phyloP scores from a whole-genome alignment of 2,888 invertebrate genomes.

The Adela reaumurella region DNA sequence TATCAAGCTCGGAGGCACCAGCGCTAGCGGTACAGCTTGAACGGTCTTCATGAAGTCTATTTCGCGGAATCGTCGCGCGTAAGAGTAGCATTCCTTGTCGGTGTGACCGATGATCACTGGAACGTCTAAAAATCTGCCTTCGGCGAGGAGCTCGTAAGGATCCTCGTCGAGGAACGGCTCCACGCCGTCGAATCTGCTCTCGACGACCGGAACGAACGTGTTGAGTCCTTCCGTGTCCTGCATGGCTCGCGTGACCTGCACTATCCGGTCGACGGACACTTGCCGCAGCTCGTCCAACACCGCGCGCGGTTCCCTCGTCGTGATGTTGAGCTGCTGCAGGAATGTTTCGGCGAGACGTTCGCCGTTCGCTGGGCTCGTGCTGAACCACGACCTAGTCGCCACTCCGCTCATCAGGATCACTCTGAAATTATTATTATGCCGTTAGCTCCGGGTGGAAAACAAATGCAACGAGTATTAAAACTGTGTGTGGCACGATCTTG shows the following conservation, averaged over 20 bases:
- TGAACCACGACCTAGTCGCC: conserved; percentile 25
- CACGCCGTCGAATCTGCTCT: conserved; percentile 25
- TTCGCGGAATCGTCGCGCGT: conserved; percentile 24
- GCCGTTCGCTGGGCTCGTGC: conserved; percentile 26
- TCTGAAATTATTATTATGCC: too few relatives aligned
- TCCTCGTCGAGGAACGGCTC: conserved; percentile 30
- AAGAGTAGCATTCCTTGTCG: conserved; percentile 30
- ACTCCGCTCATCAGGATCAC: conserved; percentile 36
- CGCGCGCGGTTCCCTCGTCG: conserved; percentile 24
- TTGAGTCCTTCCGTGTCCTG: conserved; percentile 24
- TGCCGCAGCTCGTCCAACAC: conserved; percentile 25
- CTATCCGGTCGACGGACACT: conserved; percentile 26
- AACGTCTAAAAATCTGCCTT: conserved; percentile 27
- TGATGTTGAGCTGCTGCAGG: conserved; percentile 39
- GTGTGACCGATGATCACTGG: conserved; percentile 37
- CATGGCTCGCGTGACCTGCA: conserved; percentile 23
- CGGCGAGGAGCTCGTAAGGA: conserved; percentile 26
- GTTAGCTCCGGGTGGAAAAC: too few relatives aligned
- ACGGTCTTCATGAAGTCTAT: conserved; percentile 22
- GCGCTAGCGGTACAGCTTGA: conserved; percentile 18
- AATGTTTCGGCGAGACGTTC: conserved; percentile 20
- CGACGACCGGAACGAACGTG: conserved; percentile 34
- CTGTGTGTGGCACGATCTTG: too few relatives aligned
- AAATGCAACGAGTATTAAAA: too few relatives aligned
- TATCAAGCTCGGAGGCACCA: conserved; percentile 20